Percentiles rank a stretch among this genome's conserved stretches.
These are phyloP conservation scores for Thalassaphorura encarpata DNA, from an alignment of 1,140 invertebrate genomes.

Conservation along the genomic window DNA sequence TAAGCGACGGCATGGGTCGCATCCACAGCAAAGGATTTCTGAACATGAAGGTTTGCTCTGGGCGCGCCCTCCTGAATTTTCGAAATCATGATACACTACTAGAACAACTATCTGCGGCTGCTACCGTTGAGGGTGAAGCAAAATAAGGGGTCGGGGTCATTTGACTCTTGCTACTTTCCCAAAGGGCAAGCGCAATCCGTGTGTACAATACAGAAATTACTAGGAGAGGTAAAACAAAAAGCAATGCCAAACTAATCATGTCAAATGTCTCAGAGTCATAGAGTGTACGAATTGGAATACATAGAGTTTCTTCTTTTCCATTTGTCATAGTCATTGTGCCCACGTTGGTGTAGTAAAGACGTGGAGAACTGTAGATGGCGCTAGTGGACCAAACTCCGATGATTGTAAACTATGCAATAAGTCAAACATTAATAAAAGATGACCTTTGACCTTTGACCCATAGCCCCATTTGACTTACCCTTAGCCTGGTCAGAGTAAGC, in stretches of 20 bases:
- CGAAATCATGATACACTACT: no score
- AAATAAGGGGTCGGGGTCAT: no score
- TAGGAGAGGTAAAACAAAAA: constrained; percentile 59
- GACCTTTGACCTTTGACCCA: no score
- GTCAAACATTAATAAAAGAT: constrained; percentile 22
- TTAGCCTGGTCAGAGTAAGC: constrained; percentile 53
- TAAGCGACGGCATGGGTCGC: no score
- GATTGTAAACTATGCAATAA: constrained; percentile 63
- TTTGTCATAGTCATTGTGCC: constrained; percentile 46
- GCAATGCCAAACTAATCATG: constrained; percentile 60
- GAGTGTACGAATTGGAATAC: constrained; percentile 56
- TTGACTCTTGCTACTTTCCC: constrained; percentile 55
- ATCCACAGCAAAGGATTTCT: no score
- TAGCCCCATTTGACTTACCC: no score
- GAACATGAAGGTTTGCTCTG: no score
- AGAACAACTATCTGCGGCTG: no score
- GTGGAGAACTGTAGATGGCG: constrained; percentile 60
- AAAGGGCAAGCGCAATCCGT: constrained; percentile 59
- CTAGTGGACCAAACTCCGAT: constrained; percentile 62
- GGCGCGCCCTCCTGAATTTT: no score
- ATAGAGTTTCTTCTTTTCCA: constrained; percentile 56
- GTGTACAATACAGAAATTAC: constrained; percentile 63
- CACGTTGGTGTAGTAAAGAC: constrained; percentile 61
- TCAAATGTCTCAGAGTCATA: constrained; percentile 65
- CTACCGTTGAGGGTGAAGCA: no score